phyloP scores from a whole-genome alignment of 1,140 invertebrate genomes.

The Trachymyrmex cornetzi region DNA sequence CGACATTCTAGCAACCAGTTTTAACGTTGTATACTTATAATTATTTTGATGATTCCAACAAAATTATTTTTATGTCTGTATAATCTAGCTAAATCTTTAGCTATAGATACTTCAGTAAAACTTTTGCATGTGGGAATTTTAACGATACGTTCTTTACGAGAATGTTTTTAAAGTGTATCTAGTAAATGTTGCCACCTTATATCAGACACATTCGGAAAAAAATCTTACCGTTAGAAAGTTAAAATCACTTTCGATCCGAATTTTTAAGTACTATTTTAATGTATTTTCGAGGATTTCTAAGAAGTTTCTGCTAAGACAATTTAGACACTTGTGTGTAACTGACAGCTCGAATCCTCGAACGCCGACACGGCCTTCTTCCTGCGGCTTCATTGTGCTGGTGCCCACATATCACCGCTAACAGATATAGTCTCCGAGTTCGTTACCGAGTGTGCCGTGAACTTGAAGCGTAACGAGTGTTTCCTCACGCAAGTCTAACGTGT shows the following conservation, averaged over 20 bases:
- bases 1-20: too few relatives aligned
- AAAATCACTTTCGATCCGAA: conserved; percentile 7
- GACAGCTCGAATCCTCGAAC: conserved; percentile 46
- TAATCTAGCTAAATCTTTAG: too few relatives aligned
- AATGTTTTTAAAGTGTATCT: too few relatives aligned
- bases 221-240: too few relatives aligned
- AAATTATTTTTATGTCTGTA: too few relatives aligned
- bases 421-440: conserved; percentile 67
- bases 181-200: too few relatives aligned
- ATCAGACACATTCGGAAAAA: too few relatives aligned
- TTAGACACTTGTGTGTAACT: background rate
- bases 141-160: too few relatives aligned
- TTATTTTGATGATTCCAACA: too few relatives aligned
- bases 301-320: background rate
- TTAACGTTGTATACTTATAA: too few relatives aligned
- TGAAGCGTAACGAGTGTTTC: conserved; percentile 56
- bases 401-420: conserved; percentile 71
- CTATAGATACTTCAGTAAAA: too few relatives aligned
- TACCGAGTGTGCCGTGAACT: conserved; percentile 65
- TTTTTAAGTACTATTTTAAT: background rate
- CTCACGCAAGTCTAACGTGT: conserved; percentile 19
- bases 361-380: conserved; percentile 48
- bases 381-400: conserved; percentile 66
- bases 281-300: background rate
- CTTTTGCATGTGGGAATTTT: too few relatives aligned